Evolutionary conservation across 2,888 invertebrate genomes (phyloP).

Genomic region (Agriopis leucophaearia): DNA sequence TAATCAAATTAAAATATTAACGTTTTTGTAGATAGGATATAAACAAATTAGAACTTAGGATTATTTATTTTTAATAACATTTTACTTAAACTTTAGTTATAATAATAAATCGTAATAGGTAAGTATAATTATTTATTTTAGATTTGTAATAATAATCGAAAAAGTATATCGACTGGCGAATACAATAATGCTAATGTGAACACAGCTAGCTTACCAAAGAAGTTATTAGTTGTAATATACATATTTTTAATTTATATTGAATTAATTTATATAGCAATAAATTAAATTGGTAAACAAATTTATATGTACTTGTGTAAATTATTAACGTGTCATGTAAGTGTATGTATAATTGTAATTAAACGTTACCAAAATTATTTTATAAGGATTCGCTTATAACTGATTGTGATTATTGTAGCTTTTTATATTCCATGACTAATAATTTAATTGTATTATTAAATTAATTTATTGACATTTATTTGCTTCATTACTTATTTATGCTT

Average conservation of each 20-base stretch:
- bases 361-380: constrained; percentile 21
- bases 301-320: constrained; percentile 7
- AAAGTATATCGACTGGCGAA: constrained; percentile 23
- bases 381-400: constrained; percentile 28
- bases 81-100: constrained; percentile 13
- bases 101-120: neutral
- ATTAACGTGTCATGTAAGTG: constrained; percentile 1
- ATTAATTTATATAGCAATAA: constrained; percentile 18
- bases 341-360: constrained; percentile 4
- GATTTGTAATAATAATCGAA: neutral
- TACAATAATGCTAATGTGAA: constrained; percentile 66
- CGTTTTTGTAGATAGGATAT: constrained; percentile 14
- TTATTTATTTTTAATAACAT: constrained; percentile 34
- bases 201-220: constrained; percentile 84
- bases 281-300: constrained; percentile 17
- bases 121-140: constrained; percentile 4
- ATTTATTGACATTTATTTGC: constrained; percentile 10
- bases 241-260: constrained; percentile 14
- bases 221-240: constrained; percentile 51
- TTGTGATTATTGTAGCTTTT: constrained; percentile 34
- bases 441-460: neutral
- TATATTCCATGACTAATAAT: constrained; percentile 21
- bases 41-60: constrained; percentile 19
- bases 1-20: constrained; percentile 14
- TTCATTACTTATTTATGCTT: constrained; percentile 16